Evolutionary conservation across 2,797 vertebrate species (phyloP), one percentile per base, ranked within the genome.

Genomic region (Urophycis tenuis): DNA sequence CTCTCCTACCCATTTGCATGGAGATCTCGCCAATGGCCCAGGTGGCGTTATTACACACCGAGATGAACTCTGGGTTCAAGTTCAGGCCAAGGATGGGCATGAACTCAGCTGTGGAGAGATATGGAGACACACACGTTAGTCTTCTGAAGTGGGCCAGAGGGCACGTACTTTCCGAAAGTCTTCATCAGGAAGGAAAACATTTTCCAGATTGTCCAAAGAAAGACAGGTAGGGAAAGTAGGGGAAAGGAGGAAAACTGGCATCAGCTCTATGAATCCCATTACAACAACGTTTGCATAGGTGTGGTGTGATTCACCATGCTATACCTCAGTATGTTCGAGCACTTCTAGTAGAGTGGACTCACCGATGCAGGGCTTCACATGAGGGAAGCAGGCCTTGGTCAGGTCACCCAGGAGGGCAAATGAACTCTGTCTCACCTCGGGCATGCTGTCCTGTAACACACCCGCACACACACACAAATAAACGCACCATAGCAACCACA

Each of bases 1-100:
- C 29, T 45, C 35, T 53, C 94, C 95, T 80, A 97, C 96, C 96
- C 97, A 98, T 98, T 86, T 98, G 96, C 94, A 98, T 98, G 85
- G 96, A 95, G 88, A 98, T 97, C 92, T 98, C 97, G 0, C 96
- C 96, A 0, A 98, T 98, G 90, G 97, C 97, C 97, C 97, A 98
- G 34, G 96, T 98, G 6, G 97, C 96, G 0, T 98, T 98, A 90
- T 97, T 98, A 83, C 97, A 98, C 39, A 98, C 97, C 0, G 97
- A 98, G 87, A 98, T 98, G 83, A 98, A 98, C 89, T 98, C 97
- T 0, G 97, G 96, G 89, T 98, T 98, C 79, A 98, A 89, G 90
- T 98, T 98, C 86, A 96, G 94, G 33, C 97, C 97, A 82, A 98
- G 89, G 84, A 98, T 97, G 45, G 97, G 96, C 96, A 98, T 97